Base-by-base conservation (phyloP, 2,797 vertebrate genomes). In the Toxotes lorentzi region DNA sequence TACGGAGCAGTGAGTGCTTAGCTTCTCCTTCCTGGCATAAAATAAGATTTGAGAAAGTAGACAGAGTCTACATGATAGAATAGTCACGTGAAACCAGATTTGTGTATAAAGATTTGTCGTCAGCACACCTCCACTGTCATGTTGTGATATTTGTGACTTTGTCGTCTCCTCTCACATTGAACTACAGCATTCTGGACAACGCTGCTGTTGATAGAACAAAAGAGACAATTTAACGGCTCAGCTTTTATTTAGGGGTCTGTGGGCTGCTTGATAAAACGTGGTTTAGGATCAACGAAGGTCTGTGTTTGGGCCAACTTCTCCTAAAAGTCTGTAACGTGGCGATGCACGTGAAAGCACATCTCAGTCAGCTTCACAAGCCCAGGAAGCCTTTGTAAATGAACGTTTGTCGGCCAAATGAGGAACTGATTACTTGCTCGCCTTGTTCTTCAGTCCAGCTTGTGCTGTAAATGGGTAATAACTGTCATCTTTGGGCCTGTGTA, bases 371-470 rank as follows among this genome's bases (percentile, higher is more conserved):
- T 84, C 81, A 86, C 32, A 21, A 88, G 62, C 72, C 57, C 79
- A 62, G 75, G 51, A 60, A 56, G 69, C 60, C 23, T 56, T 30
- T 41, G 74, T 48, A 63, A 85, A 86, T 50, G 79, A 88, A 73
- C 27, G 38, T 59, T 8, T 4, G 45, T 1, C 13, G 45, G 1
- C 62, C 73, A 81, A 82, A 91, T 32, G 72, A 86, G 83, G 16
- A 76, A 73, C 78, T 86, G 84, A 90, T 91, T 57, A 77, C 70
- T n/a, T 17, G 17, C 75, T 63, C 21, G 62, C 63, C 58, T 82
- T 51, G 63, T 62, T 19, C 70, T 61, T 32, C 6, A 16, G 78
- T 48, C 32, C 38, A 10, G 70, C 77, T 50, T 0, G 40, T 72
- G 63, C 63, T 56, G 69, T 73, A 57, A 79, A 70, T 32, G 70